Base-by-base conservation (phyloP, 2,888 invertebrate genomes). In the Uropetala carovei region DNA sequence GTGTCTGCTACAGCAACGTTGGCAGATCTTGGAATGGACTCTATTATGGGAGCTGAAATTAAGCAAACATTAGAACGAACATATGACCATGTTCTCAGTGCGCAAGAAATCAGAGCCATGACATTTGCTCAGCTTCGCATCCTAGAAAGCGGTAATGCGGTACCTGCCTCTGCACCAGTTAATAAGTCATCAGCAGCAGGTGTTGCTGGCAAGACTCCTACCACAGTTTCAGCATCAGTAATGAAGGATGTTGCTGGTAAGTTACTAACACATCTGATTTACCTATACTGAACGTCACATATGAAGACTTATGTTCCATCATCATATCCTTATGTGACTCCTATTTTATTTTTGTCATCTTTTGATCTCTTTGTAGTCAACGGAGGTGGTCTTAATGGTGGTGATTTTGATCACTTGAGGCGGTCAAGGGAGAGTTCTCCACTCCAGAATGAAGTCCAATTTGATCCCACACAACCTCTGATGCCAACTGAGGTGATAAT, bases 31-130 rank as follows among this genome's bases (percentile, higher is more conserved):
- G 99, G 99, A 93, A 98, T 99, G 97, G 99, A 99, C 95, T 99
- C 99, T 2, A 96, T 99, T 93, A 99, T 99, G 99, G 99, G 99
- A 85, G 99, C 99, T 1, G 99, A 99, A 96, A 99, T 99, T 94
- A 99, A 99, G 95, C 99, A 99, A 95, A 98, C 98, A 0, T 95
- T 99, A 92, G 99, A 99, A 95, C 96, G 99, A 92, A 98, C 98
- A 94, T 99, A 98, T 95, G 99, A 99, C 95, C 95, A 99, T 92
- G 97, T 98, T 43, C 96, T 99, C 93, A 97, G 98, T 93, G 98
- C 99, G 93, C 98, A 98, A 95, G 99, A 99, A 95, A 98, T 99
- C 94, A 96, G 99, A 93, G 96, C 96, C 92, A 96, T 99, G 85
- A 98, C 98, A 0, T 97, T 99, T 94, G 97, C 96, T 57, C 96